A percentile compares a stretch with the other conserved stretches of the same genome.
phyloP scores from a whole-genome alignment of 2,797 vertebrate genomes.

The Pygocentrus nattereri region DNA sequence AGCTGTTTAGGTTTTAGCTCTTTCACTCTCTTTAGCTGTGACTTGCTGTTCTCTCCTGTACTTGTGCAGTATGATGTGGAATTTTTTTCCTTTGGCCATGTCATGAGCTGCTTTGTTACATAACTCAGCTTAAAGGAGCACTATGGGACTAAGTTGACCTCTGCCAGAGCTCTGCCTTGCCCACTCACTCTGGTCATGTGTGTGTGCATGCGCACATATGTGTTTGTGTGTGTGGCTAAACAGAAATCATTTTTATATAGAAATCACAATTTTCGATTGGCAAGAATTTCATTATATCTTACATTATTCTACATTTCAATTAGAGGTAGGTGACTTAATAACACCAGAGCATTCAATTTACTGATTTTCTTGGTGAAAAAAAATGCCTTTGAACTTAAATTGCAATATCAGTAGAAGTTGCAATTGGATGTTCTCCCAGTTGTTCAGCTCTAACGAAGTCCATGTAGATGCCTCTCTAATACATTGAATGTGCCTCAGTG shows the following conservation, averaged over 20 bases:
- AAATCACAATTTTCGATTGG: too few relatives aligned
- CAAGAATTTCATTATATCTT: too few relatives aligned
- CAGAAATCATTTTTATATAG: too few relatives aligned
- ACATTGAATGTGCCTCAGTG: not conserved
- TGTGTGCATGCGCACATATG: not conserved
- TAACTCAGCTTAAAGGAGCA: slow-evolving; percentile 36
- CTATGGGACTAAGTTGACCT: slow-evolving; percentile 23
- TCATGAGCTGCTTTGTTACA: slow-evolving; percentile 41
- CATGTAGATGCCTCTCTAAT: not conserved
- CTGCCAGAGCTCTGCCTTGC: slow-evolving; percentile 30
- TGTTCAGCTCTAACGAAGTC: not conserved
- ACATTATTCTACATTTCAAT: too few relatives aligned
- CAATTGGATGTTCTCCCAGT: too few relatives aligned
- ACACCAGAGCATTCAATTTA: too few relatives aligned
- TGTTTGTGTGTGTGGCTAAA: not conserved
- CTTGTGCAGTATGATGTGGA: slow-evolving; percentile 4
- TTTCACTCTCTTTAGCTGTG: not conserved
- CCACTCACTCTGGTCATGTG: not conserved
- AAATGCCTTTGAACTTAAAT: too few relatives aligned
- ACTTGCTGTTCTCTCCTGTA: slow-evolving; percentile 23
- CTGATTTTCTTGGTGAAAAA: too few relatives aligned
- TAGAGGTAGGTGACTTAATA: too few relatives aligned
- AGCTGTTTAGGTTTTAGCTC: not conserved
- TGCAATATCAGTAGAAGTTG: too few relatives aligned
- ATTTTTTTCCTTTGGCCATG: slow-evolving; percentile 27